Conservation (phyloP, 2,113 vertebrate genomes). For the Anoplopoma fimbria region DNA sequence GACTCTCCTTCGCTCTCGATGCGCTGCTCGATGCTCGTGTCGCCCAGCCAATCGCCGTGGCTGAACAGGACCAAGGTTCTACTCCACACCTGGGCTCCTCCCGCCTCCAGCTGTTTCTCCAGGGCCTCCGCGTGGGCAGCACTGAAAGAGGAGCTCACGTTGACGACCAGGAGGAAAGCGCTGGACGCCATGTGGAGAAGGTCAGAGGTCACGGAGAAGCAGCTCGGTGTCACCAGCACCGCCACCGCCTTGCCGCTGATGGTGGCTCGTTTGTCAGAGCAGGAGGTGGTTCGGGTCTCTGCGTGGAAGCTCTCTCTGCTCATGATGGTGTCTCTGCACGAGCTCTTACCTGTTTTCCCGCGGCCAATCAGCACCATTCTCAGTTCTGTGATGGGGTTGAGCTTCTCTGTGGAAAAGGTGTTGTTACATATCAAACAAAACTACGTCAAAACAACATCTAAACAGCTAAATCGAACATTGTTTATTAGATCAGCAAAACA, state of each 20-base stretch:
- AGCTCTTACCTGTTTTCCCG: conserved; percentile 77
- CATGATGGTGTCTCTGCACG: conserved; percentile 78
- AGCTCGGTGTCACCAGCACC: conserved; percentile 72
- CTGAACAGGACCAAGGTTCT: conserved; percentile 74
- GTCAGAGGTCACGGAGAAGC: conserved; percentile 50
- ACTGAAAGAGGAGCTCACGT: conserved; percentile 73
- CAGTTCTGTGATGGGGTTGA: conserved; percentile 38
- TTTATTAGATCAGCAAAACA: background rate
- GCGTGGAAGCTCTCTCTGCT: conserved; percentile 48
- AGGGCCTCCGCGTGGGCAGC: conserved; percentile 26
- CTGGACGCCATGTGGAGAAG: conserved; percentile 34
- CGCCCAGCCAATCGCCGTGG: conserved; percentile 76
- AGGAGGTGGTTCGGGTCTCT: conserved; percentile 34
- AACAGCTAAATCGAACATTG: background rate
- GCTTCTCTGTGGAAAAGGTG: conserved; percentile 58
- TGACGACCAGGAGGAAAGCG: conserved; percentile 74
- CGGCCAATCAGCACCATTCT: conserved; percentile 67
- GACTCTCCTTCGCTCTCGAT: conserved; percentile 76
- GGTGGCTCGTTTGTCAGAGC: conserved; percentile 11
- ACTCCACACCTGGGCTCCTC: conserved; percentile 57
- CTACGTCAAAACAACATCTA: background rate
- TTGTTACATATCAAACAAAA: background rate
- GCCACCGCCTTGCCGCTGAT: conserved; percentile 46
- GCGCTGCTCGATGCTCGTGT: conserved; percentile 68
- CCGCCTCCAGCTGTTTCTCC: conserved; percentile 62